Percentiles rank a stretch among this genome's conserved stretches.
Evolutionary conservation across 2,888 invertebrate species (phyloP).

Genomic region (Chymomyza amoena): DNA sequence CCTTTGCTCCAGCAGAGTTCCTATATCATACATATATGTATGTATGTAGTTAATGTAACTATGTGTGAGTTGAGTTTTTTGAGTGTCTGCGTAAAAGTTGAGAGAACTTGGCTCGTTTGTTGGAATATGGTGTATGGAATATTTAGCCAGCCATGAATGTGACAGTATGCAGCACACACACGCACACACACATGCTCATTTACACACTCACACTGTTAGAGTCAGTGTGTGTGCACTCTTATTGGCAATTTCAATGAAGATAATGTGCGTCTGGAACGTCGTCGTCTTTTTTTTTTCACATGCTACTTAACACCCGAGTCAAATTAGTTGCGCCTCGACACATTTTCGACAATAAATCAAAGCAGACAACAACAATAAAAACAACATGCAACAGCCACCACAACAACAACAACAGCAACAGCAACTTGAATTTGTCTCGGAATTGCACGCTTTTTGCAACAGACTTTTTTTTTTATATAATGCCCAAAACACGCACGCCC

Average conservation of each 20-base stretch:
- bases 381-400: slow-evolving; percentile 7
- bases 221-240: neutral
- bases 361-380: slow-evolving; percentile 30
- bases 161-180: neutral
- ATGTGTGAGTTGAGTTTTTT: neutral
- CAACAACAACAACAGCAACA: slow-evolving; percentile 10
- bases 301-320: slow-evolving; percentile 62
- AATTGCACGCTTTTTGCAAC: slow-evolving; percentile 23
- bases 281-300: slow-evolving; percentile 16
- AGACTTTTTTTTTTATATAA: slow-evolving; percentile 54
- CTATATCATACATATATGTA: neutral
- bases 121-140: neutral
- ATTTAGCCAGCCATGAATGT: neutral
- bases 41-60: neutral
- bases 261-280: neutral
- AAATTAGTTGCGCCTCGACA: slow-evolving; percentile 64
- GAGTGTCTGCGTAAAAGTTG: neutral
- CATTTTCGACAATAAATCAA: slow-evolving; percentile 61
- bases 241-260: too few species aligned
- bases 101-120: neutral
- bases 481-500: slow-evolving; percentile 21
- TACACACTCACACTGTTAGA: too few species aligned
- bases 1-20: neutral
- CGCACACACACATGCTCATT: too few species aligned
- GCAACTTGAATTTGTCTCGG: slow-evolving; percentile 2